Evolutionary conservation across 2,888 invertebrate species (phyloP), one percentile per base, ranked within the genome.

Genomic region (Lepidonotus clava): DNA sequence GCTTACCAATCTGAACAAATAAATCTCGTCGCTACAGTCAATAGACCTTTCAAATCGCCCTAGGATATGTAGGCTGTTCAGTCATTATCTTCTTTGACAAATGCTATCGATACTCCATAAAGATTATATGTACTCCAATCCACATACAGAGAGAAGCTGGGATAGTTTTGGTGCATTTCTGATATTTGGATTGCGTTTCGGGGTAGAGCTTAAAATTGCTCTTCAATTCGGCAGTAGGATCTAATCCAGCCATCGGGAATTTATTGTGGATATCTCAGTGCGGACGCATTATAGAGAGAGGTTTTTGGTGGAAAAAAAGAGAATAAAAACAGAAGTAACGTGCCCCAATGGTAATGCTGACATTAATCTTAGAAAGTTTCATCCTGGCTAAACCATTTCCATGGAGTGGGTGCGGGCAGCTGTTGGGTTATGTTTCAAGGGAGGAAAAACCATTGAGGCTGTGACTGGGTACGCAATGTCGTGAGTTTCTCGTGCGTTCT

Each of bases 41-140:
- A n/a, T n/a, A n/a, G n/a, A n/a, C n/a, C n/a, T n/a, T n/a, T n/a
- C n/a, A n/a, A n/a, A n/a, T n/a, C n/a, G n/a, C n/a, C n/a, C n/a
- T n/a, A n/a, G n/a, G n/a, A n/a, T n/a, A n/a, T n/a, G n/a, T n/a
- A n/a, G n/a, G n/a, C n/a, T n/a, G n/a, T n/a, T n/a, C n/a, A n/a
- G n/a, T n/a, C n/a, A n/a, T n/a, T n/a, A n/a, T n/a, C 53, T 2
- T n/a, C 4, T 53, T 4, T 18, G 21, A 18, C 53, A 28, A 32
- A 71, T 38, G 38, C 38, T 71, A 71, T 71, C 71, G 36, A 71
- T 71, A 71, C 38, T 38, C 71, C 38, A 71, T 71, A 71, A 71
- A 71, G 71, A 71, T 71, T 71, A 71, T 38, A 71, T 71, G 71
- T 71, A 11, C 71, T 34, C n/a, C 71, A 36, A 11, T 71, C 71